Evolutionary conservation across 2,797 vertebrate genomes (phyloP), one percentile per base, ranked within the genome.

Genomic region (Masticophis lateralis): DNA sequence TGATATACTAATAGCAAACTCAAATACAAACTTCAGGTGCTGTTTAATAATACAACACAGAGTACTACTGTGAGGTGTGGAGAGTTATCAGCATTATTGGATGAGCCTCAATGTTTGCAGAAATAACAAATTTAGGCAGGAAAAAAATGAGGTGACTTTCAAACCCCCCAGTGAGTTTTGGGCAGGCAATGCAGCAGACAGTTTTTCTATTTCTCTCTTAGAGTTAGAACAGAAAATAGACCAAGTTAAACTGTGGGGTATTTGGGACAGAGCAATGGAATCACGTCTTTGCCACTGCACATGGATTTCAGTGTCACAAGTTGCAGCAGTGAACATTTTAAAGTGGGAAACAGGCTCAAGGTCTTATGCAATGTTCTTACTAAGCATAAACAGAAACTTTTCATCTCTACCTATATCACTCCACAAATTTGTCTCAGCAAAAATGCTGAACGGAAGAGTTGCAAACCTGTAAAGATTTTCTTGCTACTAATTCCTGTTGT

Each of bases 361-460:
- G 37, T 56, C 6, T 32, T 91, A 79, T 56, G 4, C 13, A 56
- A 43, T 83, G 27, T 86, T 86, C 74, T 59, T 86, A 32, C 37
- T 90, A 90, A 86, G 66, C 61, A 43, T n/a, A 16, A 3, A 18
- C 55, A 90, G 57, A 32, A 43, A 7, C 47, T 83, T 95, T 94
- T 94, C 87, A n/a, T 86, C 63, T 90, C 91, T 95, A 96, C 92
- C 93, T 56, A 93, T 63, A 91, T 51, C 59, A 86, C 89, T 96
- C 95, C 97, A 91, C 93, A 95, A 95, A 93, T 79, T 94, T 87
- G 88, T 96, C 96, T 97, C 94, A 91, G 94, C 92, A 94, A 25
- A 89, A 94, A 28, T 88, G 95, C 95, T 93, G 95, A 96, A 96
- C 96, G 97, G 92, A 93, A 97, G 96, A 96, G 25, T 27, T 47